Percentiles rank a stretch among this genome's conserved stretches.
These are phyloP conservation scores for Merluccius polli DNA, from an alignment of 2,797 vertebrate genomes.

Conservation along the genomic window DNA sequence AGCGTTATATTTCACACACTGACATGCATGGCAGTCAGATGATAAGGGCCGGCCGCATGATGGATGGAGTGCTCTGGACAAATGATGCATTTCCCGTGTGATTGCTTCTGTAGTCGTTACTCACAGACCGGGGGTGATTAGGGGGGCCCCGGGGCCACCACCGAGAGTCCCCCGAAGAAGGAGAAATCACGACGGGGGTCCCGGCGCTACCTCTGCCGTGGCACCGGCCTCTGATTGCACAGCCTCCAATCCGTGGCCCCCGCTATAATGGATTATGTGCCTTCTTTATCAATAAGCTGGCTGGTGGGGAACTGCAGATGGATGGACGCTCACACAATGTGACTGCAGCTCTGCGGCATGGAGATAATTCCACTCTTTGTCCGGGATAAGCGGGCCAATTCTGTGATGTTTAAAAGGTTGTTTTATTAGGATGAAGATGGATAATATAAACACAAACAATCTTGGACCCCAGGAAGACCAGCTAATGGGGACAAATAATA, in stretches of 20 bases:
- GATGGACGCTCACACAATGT: background rate
- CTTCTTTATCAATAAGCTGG: slow-evolving; percentile 49
- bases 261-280: slow-evolving; percentile 55
- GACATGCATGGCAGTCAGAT: slow-evolving; percentile 67
- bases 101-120: slow-evolving; percentile 69
- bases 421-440: too few relatives aligned
- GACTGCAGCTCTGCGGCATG: background rate
- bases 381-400: too few relatives aligned
- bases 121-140: slow-evolving; percentile 40
- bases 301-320: slow-evolving; percentile 28
- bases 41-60: slow-evolving; percentile 66
- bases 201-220: slow-evolving; percentile 46
- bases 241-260: slow-evolving; percentile 51
- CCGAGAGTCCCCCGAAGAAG: slow-evolving; percentile 28
- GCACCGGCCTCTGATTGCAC: slow-evolving; percentile 50
- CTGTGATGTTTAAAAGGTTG: too few relatives aligned
- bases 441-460: too few relatives aligned
- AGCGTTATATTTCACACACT: slow-evolving; percentile 60
- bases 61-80: slow-evolving; percentile 55
- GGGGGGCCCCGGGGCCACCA: slow-evolving; percentile 45
- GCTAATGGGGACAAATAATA: too few relatives aligned
- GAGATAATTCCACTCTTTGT: too few relatives aligned
- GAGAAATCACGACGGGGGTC: slow-evolving; percentile 45
- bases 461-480: too few relatives aligned
- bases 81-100: slow-evolving; percentile 68